These are phyloP conservation scores for Ornithorhynchus anatinus DNA, from an alignment of 2,113 vertebrate species.

Conservation along the genomic window DNA sequence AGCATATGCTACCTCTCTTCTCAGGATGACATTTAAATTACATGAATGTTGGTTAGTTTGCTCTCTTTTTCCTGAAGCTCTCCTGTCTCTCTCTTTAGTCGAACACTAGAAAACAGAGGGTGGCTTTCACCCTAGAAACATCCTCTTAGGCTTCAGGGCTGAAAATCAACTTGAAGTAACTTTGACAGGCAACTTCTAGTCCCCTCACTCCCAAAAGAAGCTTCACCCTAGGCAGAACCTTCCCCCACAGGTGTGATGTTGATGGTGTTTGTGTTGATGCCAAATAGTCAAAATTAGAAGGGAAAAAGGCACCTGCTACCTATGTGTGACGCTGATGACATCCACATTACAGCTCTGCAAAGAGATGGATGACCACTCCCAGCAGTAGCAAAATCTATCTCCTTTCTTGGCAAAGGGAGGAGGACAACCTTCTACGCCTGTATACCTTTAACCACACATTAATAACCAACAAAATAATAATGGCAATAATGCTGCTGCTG, in stretches of 20 bases:
- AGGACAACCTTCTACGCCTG: too few relatives aligned
- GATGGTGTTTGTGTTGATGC: too few relatives aligned
- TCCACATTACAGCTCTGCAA: too few relatives aligned
- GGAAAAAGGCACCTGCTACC: too few relatives aligned
- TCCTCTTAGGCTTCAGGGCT: slow-evolving; percentile 70
- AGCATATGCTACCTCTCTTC: slow-evolving; percentile 19
- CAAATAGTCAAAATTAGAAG: too few relatives aligned
- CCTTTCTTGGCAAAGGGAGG: too few relatives aligned
- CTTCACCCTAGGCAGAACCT: slow-evolving; percentile 23
- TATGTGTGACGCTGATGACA: too few relatives aligned
- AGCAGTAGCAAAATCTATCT: too few relatives aligned
- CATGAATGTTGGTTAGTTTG: slow-evolving; percentile 22
- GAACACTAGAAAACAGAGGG: slow-evolving; percentile 53
- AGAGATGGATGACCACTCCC: too few relatives aligned
- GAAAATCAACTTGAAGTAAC: slow-evolving; percentile 52
- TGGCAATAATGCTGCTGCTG: too few relatives aligned
- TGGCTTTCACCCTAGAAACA: slow-evolving; percentile 69
- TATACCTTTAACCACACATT: too few relatives aligned
- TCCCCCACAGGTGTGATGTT: slow-evolving; percentile 43
- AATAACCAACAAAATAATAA: too few relatives aligned
- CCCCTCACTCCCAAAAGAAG: slow-evolving; percentile 36
- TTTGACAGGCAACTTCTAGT: slow-evolving; percentile 52
- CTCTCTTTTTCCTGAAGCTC: slow-evolving; percentile 43
- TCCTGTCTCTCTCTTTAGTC: slow-evolving; percentile 45
- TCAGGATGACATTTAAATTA: slow-evolving; percentile 48